Conservation (phyloP, 2,797 vertebrate genomes). For the Sebastes elongatus region DNA sequence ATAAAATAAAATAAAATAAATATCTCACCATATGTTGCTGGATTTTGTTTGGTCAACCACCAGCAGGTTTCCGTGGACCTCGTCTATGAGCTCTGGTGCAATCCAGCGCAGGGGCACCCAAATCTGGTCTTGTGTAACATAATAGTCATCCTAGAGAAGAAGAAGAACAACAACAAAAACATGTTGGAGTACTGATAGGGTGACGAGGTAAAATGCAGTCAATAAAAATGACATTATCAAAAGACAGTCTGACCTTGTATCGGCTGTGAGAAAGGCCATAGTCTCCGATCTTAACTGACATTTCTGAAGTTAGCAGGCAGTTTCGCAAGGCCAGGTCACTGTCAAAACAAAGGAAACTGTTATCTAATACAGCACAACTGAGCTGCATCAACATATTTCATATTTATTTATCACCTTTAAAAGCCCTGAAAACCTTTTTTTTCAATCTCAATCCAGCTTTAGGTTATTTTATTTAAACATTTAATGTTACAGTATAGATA, state of each 20-base stretch:
- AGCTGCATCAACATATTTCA: neutral
- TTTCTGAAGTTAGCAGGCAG: conserved; percentile 92
- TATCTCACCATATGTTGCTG: conserved; percentile 95
- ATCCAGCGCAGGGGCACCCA: conserved; percentile 99
- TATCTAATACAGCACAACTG: neutral
- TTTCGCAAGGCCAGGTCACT: conserved; percentile 96
- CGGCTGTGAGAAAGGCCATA: conserved; percentile 94
- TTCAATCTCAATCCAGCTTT: neutral
- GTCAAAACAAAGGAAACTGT: conserved; percentile 31
- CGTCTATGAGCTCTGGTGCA: conserved; percentile 96
- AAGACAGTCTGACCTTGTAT: conserved; percentile 86
- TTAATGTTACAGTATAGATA: neutral
- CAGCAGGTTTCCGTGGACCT: conserved; percentile 95
- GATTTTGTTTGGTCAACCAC: conserved; percentile 95
- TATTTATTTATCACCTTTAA: neutral
- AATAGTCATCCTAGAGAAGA: conserved; percentile 92
- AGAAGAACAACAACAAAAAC: neutral
- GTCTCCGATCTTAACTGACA: conserved; percentile 96
- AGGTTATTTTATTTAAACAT: neutral
- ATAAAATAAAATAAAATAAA: too few relatives aligned
- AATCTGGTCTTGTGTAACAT: conserved; percentile 95
- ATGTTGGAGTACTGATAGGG: neutral
- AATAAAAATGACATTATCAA: neutral
- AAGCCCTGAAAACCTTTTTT: neutral
- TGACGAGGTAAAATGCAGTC: neutral